Conservation (phyloP, 2,113 vertebrate species). For the Numida meleagris region DNA sequence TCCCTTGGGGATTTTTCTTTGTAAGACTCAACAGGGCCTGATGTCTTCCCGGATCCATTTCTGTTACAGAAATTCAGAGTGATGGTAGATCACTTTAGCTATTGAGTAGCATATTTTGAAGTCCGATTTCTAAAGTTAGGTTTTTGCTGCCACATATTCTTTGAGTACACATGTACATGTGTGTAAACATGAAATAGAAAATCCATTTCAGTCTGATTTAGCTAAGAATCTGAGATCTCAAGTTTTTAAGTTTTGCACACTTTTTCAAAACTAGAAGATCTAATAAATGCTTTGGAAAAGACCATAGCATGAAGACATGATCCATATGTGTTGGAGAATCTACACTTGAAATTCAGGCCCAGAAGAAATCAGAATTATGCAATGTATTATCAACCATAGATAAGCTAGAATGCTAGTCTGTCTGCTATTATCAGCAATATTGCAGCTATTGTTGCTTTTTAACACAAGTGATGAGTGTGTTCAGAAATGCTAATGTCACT, state of each 20-base stretch:
- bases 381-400: neutral
- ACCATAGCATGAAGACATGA: neutral
- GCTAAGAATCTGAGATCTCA: neutral
- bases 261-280: neutral
- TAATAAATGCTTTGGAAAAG: neutral
- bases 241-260: neutral
- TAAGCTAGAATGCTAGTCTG: neutral
- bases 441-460: neutral
- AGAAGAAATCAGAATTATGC: neutral
- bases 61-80: neutral
- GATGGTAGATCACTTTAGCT: neutral
- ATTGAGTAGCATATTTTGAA: neutral
- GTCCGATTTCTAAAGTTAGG: neutral
- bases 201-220: neutral
- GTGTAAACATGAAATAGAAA: neutral
- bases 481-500: neutral
- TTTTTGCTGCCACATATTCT: accelerated
- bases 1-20: neutral
- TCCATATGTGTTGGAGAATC: neutral
- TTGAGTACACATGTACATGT: accelerated
- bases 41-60: neutral
- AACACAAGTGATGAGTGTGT: accelerated
- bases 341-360: neutral
- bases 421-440: neutral
- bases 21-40: neutral